A percentile compares a stretch with the other conserved stretches of the same genome.
Evolutionary conservation across 2,888 invertebrate species (phyloP).

Genomic region (Terebella lapidaria): DNA sequence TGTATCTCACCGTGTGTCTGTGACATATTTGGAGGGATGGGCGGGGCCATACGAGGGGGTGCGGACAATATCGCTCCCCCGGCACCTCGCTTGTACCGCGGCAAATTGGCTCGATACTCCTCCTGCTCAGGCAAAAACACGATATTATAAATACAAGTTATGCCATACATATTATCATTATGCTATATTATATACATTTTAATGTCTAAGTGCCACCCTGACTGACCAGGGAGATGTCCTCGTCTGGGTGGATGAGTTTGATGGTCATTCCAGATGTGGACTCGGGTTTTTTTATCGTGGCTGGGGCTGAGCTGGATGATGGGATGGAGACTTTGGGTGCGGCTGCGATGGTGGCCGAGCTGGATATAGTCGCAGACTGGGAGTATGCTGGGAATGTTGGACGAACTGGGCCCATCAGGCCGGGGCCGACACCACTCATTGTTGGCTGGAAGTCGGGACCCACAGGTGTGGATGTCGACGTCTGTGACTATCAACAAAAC

Average conservation of each 20-base stretch:
- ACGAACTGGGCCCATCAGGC: constrained; percentile 24
- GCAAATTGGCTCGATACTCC: not conserved
- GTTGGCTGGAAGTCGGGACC: constrained; percentile 29
- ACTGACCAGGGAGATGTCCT: constrained; percentile 49
- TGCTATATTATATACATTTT: not conserved
- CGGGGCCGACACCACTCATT: not conserved
- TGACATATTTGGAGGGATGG: not conserved
- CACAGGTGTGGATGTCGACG: constrained; percentile 19
- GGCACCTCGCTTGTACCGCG: not conserved
- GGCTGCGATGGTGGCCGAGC: constrained; percentile 30
- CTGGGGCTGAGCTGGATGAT: constrained; percentile 45
- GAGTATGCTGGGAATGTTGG: constrained; percentile 45
- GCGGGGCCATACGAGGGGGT: not conserved
- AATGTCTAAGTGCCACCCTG: too few species aligned
- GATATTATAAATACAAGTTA: not conserved
- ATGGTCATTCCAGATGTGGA: constrained; percentile 49
- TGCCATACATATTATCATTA: not conserved
- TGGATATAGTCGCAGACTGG: not conserved
- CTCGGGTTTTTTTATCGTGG: constrained; percentile 49
- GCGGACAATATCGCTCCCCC: not conserved
- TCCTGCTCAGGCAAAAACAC: not conserved
- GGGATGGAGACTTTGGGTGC: constrained; percentile 24
- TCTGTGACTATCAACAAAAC: constrained; percentile 4
- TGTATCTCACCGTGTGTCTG: too few species aligned
- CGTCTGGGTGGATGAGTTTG: constrained; percentile 50